Evolutionary conservation across 2,113 vertebrate genomes (phyloP), one percentile per base, ranked within the genome.

Genomic region (Tauraco erythrolophus): DNA sequence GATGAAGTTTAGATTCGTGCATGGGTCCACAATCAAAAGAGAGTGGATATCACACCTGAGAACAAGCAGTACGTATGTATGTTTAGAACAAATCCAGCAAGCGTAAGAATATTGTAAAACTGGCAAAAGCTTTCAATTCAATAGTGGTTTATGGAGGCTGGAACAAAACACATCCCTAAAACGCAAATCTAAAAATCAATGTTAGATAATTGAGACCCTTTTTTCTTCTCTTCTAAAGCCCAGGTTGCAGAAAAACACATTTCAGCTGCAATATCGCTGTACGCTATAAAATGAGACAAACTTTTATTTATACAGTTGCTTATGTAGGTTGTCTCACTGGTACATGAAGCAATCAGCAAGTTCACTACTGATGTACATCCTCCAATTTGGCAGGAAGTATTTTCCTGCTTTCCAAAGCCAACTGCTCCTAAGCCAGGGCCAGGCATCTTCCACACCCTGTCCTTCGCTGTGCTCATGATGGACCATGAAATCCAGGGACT

Each of bases 401-500:
- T 10, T n/a, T 45, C 56, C 12, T n/a, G 19, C 48, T 76, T 76
- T 79, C 66, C 71, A 72, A 66, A 98, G 60, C 45, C 43, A 66
- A 35, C 18, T 58, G 64, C 46, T 84, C 27, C 14, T 46, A 64
- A 62, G 19, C 18, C 11, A 77, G 28, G 41, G 7, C 35, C 13
- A 37, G n/a, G 15, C 25, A 66, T 22, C 75, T 53, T 19, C 71
- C 30, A 27, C 37, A 19, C 28, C 33, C 30, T 39, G 7, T 72
- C 64, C 37, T 37, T 31, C 27, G 12, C 45, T 30, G 31, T 0
- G 4, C 31, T 27, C 22, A 3, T 5, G 6, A 54, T 1, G 11
- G 37, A 39, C 35, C 33, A 35, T 0, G 15, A 31, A 70, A 24
- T 8, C 10, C 76, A 31, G 66, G 28, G 17, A 31, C 39, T 37